Evolutionary conservation across 2,888 invertebrate genomes (phyloP).

Genomic region (Atethmia centrago): DNA sequence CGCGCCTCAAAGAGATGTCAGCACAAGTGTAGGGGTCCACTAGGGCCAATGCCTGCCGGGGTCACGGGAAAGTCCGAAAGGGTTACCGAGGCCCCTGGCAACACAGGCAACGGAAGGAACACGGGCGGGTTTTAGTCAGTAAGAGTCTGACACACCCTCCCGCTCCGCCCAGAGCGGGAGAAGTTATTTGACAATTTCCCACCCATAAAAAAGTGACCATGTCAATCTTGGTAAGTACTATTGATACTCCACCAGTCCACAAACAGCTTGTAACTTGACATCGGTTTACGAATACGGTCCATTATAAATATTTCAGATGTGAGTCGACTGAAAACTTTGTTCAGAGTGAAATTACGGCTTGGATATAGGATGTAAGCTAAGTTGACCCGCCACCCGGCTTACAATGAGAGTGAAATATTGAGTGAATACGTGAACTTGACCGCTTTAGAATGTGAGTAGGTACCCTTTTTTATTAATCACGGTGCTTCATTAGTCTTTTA

Average conservation of each 20-base stretch:
- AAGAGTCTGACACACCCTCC: no score
- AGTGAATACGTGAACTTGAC: slow-evolving; percentile 26
- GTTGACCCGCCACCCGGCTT: slow-evolving; percentile 28
- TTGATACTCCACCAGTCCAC: neutral
- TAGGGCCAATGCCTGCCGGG: no score
- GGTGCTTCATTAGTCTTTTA: slow-evolving; percentile 6
- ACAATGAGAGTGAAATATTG: slow-evolving; percentile 28
- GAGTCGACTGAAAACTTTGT: slow-evolving; percentile 40
- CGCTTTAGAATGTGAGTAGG: slow-evolving; percentile 10
- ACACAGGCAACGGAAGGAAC: no score
- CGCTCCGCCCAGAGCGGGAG: no score
- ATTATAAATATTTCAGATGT: slow-evolving; percentile 41
- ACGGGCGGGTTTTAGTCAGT: no score
- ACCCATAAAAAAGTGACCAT: no score
- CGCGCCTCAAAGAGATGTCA: no score
- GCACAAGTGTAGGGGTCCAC: no score
- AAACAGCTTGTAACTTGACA: slow-evolving; percentile 13
- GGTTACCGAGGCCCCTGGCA: no score
- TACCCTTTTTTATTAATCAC: slow-evolving; percentile 8
- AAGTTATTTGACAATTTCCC: no score
- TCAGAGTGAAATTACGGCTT: slow-evolving; percentile 39
- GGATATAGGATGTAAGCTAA: slow-evolving; percentile 24
- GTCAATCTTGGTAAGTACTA: no score
- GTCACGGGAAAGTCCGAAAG: no score
- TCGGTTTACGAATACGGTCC: slow-evolving; percentile 26